These are phyloP conservation scores for Aplysina aerophoba DNA, from an alignment of 37 sponge, comb jelly and placozoan genomes.

Conservation along the genomic window DNA sequence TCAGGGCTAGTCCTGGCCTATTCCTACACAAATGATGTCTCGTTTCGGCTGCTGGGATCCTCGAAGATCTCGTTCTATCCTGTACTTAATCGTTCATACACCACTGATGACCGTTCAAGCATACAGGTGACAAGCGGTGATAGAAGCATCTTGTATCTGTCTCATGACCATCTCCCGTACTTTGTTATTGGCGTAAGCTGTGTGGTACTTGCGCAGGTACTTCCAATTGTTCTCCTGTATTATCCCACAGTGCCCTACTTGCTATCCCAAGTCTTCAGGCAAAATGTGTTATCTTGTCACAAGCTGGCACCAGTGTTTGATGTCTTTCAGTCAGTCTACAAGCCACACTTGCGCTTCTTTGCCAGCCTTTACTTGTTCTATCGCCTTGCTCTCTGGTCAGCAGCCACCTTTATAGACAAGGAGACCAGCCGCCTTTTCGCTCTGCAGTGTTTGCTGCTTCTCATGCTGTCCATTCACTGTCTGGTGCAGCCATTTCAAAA, in stretches of 20 bases:
- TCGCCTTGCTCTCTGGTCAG: not conserved
- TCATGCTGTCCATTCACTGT: conserved; percentile 23
- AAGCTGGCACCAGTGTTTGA: not conserved
- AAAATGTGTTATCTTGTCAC: not conserved
- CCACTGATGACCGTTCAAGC: not conserved
- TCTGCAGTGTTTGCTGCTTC: not conserved
- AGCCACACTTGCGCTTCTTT: not conserved
- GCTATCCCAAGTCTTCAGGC: not conserved
- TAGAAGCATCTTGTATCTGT: not conserved
- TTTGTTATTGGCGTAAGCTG: not conserved
- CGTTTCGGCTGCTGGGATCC: not conserved
- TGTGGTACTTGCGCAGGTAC: not conserved
- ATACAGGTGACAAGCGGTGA: not conserved
- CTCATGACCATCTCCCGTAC: not conserved
- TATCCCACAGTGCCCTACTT: not conserved
- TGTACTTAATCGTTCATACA: not conserved
- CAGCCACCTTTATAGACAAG: not conserved
- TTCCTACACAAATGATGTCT: not conserved
- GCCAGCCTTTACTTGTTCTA: conserved; percentile 8
- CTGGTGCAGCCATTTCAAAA: not conserved
- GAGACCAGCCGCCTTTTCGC: not conserved
- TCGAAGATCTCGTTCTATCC: not conserved
- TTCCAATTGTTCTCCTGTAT: conserved; percentile 1
- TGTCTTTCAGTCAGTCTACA: not conserved
- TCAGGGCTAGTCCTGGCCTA: not conserved